These are phyloP conservation scores for Coleophora flavipennella DNA, from an alignment of 2,888 invertebrate species.

Conservation along the genomic window DNA sequence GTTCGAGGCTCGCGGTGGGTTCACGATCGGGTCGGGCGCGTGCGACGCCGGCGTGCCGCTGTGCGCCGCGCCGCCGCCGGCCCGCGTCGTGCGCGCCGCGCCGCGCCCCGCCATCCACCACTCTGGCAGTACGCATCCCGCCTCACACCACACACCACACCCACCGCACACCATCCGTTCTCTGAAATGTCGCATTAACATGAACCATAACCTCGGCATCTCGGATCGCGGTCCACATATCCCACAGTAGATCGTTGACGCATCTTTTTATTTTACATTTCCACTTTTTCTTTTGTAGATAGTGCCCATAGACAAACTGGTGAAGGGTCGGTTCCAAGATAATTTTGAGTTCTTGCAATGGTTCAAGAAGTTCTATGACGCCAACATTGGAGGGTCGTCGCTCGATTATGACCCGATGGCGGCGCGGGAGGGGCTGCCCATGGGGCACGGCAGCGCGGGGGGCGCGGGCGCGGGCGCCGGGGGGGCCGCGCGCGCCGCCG, in stretches of 20 bases:
- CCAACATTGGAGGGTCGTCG: slow-evolving; percentile 93
- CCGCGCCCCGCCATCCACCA: slow-evolving; percentile 36
- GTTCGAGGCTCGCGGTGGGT: slow-evolving; percentile 87
- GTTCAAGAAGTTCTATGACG: slow-evolving; percentile 99
- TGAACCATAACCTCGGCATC: slow-evolving; percentile 10
- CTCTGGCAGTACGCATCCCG: slow-evolving; percentile 57
- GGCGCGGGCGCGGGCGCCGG: slow-evolving; percentile 60
- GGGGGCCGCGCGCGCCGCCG: slow-evolving; percentile 43
- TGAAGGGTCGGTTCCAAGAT: slow-evolving; percentile 99
- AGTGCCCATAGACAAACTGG: slow-evolving; percentile 93
- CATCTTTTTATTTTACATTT: slow-evolving; percentile 45
- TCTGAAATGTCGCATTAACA: slow-evolving; percentile 24
- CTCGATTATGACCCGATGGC: slow-evolving; percentile 88
- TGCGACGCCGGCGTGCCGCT: slow-evolving; percentile 65
- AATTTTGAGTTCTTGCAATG: slow-evolving; percentile 99
- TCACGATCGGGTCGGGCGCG: slow-evolving; percentile 82
- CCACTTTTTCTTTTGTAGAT: slow-evolving; percentile 78
- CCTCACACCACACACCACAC: slow-evolving; percentile 28
- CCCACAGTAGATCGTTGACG: slow-evolving; percentile 36
- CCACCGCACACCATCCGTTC: slow-evolving; percentile 24
- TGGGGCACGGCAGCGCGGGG: slow-evolving; percentile 83
- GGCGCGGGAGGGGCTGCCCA: slow-evolving; percentile 87
- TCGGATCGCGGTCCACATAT: slow-evolving; percentile 31
- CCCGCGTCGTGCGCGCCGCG: slow-evolving; percentile 24
- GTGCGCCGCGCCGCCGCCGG: slow-evolving; percentile 36